Evolutionary conservation across 2,113 vertebrate genomes (phyloP), one percentile per base, ranked within the genome.

Genomic region (Channa argus): DNA sequence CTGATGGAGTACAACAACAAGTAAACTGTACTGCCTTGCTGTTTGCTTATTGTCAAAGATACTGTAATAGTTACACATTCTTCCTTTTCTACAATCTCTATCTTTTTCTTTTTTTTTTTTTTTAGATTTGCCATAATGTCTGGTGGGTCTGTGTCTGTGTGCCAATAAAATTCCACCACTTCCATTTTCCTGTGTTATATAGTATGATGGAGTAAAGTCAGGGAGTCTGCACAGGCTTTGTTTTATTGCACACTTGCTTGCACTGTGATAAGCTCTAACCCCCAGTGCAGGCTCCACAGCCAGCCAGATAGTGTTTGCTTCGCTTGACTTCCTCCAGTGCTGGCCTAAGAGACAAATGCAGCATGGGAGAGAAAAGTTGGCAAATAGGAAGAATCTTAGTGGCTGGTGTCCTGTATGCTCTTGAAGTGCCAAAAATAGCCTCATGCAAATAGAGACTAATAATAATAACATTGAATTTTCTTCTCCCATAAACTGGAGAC

Each of bases 301-400:
- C 74, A 83, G 84, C 74, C 90, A 87, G 78, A 91, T 83, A 91
- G 80, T 44, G 67, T 90, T 91, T 86, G 78, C 74, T 81, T 86
- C 60, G 59, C 91, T 86, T 76, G 74, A 86, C 74, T 89, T 89
- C 74, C 65, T 88, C 63, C 36, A 72, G 76, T 72, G 69, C 74
- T 47, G 63, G 77, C 74, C 82, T 65, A 64, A 75, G 79, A 87
- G 74, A 87, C 84, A 87, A 90, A 86, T 88, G 86, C 75, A 88
- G 52, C 71, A 68, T 69, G 80, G 67, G 80, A 79, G 71, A 47
- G 49, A 41, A 39, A 74, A 82, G 68, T 47, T 43, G 73, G 60
- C 13, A 44, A 63, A 69, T 24, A 59, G 51, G 14, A 74, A 24
- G 24, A 37, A 75, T 65, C 7, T 60, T 45, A 52, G 69, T 45